These are phyloP conservation scores for Siphlonurus alternatus DNA, from an alignment of 2,888 invertebrate genomes.

Conservation along the genomic window DNA sequence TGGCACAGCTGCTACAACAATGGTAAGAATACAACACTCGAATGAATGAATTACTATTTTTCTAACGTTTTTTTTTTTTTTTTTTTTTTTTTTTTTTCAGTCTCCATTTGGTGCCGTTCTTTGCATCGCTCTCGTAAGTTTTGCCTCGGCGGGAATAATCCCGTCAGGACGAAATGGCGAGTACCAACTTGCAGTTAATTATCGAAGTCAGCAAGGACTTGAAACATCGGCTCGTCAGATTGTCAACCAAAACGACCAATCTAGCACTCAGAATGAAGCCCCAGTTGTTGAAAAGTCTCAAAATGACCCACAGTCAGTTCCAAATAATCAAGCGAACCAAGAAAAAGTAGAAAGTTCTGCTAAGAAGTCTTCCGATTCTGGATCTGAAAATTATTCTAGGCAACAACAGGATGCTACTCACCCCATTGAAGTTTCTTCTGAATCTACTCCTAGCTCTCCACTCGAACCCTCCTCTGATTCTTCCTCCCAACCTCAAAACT, in stretches of 20 bases:
- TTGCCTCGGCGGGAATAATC: neutral
- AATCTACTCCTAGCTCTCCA: neutral
- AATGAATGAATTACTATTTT: too few relatives aligned
- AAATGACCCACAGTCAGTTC: neutral
- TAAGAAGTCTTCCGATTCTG: neutral
- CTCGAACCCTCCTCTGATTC: neutral
- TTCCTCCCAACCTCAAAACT: neutral
- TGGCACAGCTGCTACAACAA: neutral
- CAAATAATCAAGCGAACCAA: too few relatives aligned
- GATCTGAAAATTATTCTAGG: too few relatives aligned
- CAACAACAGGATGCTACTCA: neutral
- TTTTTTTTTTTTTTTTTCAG: too few relatives aligned
- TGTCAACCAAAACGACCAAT: neutral
- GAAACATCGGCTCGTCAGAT: neutral
- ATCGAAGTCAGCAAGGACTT: neutral
- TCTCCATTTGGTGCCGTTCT: neutral
- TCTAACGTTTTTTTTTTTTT: too few relatives aligned
- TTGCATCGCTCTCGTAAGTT: neutral
- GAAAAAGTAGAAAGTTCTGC: too few relatives aligned
- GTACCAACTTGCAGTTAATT: neutral
- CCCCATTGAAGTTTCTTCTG: neutral
- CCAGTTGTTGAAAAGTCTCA: neutral
- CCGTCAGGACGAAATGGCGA: neutral
- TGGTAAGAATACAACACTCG: neutral
- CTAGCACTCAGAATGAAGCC: neutral